Percentiles rank a stretch among this genome's conserved stretches.
These are phyloP conservation scores for Eustalomyia histrio DNA, from an alignment of 2,888 invertebrate genomes.

Conservation along the genomic window DNA sequence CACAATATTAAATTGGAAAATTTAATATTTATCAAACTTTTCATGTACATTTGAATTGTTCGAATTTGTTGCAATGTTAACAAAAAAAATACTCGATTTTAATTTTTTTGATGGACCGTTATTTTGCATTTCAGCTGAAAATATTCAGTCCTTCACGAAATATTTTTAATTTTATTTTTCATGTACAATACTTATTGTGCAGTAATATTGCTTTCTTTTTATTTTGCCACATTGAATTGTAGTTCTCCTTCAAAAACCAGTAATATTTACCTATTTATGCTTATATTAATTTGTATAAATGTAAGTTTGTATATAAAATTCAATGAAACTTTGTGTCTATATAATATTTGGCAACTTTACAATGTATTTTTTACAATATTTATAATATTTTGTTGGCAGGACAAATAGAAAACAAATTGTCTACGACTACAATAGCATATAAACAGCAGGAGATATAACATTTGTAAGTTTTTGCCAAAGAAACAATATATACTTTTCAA, in stretches of 20 bases:
- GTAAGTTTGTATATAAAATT: slow-evolving; percentile 38
- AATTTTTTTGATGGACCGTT: too few relatives aligned
- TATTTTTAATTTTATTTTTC: too few relatives aligned
- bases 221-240: background rate
- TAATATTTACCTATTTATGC: background rate
- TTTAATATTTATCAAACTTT: too few relatives aligned
- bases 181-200: too few relatives aligned
- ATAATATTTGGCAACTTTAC: slow-evolving; percentile 55
- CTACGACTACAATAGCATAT: slow-evolving; percentile 42
- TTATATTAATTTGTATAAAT: background rate
- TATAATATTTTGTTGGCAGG: slow-evolving; percentile 57
- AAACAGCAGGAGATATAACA: slow-evolving; percentile 15
- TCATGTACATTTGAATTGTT: too few relatives aligned
- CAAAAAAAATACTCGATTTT: too few relatives aligned
- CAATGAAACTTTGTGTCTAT: slow-evolving; percentile 57
- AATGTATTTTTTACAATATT: slow-evolving; percentile 35
- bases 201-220: background rate
- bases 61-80: too few relatives aligned
- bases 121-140: too few relatives aligned
- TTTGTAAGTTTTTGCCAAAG: slow-evolving; percentile 12
- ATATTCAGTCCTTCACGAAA: too few relatives aligned
- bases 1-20: too few relatives aligned
- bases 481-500: slow-evolving; percentile 20
- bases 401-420: slow-evolving; percentile 56
- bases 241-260: slow-evolving; percentile 17